Base-by-base conservation (phyloP, 2,113 vertebrate genomes). In the Typhlomys cinereus region DNA sequence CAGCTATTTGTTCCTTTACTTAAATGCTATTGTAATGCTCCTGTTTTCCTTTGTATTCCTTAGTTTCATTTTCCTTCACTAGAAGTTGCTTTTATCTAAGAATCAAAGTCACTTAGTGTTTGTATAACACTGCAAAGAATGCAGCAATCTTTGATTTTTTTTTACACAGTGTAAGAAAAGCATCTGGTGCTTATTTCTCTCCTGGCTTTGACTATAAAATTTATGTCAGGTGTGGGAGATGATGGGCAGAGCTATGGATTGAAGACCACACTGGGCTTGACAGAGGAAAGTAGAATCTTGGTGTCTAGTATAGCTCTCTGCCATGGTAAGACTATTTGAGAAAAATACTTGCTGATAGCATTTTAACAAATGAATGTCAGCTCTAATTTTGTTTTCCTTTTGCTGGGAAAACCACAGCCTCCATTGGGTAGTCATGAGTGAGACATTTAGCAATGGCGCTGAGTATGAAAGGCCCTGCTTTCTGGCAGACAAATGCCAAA, bases 351-450 rank as follows among this genome's bases (percentile, higher is more conserved):
- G 44, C 70, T 85, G 44, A 89, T 87, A 64, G 76, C 76, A 70
- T 3, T 39, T n/a, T 88, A 57, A 36, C 73, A 67, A 64, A 1
- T 89, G 73, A 46, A 3, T 4, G 4, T 59, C 79, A 87, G 27
- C 46, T 76, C 54, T 64, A 78, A 27, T 93, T 96, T 76, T 88
- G 67, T 89, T 96, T 96, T 76, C 48, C 54, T 76, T 94, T 79
- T 90, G 54, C 71, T 89, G 83, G 76, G 78, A 31, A 90, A 92
- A 82, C 57, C 44, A 50, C 90, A 92, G 81, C 92, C 66, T 92
- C 50, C 36, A 95, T 78, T 92, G 34, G 78, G 64, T 70, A 81
- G 34, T 80, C 48, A 7, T 21, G 62, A 74, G 23, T 54, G 31
- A 91, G 88, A 25, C 31, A 29, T 39, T 80, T 3, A 27, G 41